Base-by-base conservation (phyloP, 2,797 vertebrate genomes). In the Falco biarmicus region DNA sequence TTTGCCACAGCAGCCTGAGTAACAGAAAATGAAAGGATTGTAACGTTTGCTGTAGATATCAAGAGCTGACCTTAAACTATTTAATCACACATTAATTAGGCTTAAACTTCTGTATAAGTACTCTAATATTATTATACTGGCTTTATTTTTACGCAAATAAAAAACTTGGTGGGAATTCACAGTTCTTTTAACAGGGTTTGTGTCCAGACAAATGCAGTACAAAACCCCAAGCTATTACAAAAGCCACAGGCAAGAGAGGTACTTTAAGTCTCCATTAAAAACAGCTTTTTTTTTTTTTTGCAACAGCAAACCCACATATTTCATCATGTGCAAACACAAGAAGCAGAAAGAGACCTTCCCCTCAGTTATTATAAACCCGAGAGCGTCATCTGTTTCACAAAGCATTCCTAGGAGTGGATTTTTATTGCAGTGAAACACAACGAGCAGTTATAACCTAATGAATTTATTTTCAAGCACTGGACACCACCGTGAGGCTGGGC, bases 231-330 rank as follows among this genome's bases (percentile, higher is more conserved):
- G 15, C 6, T 39, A 14, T 24, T n/a, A 45, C 12, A 21, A 39
- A 60, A 81, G 29, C 47, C 47, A 11, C 0, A 15, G 14, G 4
- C 20, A 56, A 25, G 2, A 54, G 13, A 15, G 10, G 0, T 5
- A 64, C 32, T 81, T 75, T 4, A 39, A 29, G 18, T 5, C 19
- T 34, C 11, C 7, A 15, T 11, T 10, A 63, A 19, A 54, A 78
- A 48, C 2, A 3, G 1, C 5, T 4, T 32, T 29, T 48, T 34
- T 51, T 56, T 31, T 20, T 43, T 41, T 25, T 25, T 34, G 28
- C 34, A 75, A 43, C 14, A 13, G 50, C 18, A 65, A 69, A 64
- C 50, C 22, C 43, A 29, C n/a, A 71, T 3, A 15, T 29, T 60
- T 69, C 68, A 26, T 8, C 11, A 7, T 1, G 1, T 4, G 31